These are phyloP conservation scores for Ovis canadensis DNA, from an alignment of 2,113 vertebrate species.

Conservation along the genomic window DNA sequence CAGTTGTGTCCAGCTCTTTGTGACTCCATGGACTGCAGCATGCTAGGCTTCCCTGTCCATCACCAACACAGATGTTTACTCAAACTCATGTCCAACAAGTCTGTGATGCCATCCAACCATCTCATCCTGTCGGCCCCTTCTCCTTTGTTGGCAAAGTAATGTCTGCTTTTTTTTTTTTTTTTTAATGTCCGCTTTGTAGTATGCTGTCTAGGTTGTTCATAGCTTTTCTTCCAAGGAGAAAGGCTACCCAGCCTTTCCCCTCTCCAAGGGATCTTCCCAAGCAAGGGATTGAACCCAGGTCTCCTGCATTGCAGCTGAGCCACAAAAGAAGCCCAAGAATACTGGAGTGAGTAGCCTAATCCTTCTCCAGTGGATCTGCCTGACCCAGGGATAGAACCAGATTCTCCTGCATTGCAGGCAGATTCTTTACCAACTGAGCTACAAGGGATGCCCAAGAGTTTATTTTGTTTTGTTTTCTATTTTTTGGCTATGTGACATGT, in stretches of 20 bases:
- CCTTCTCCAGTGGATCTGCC: neutral
- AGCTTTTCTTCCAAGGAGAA: neutral
- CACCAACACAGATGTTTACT: neutral
- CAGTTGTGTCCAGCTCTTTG: neutral
- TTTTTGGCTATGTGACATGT: neutral
- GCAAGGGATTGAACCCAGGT: neutral
- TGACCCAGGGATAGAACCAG: neutral
- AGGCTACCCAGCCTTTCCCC: neutral
- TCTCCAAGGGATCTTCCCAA: neutral
- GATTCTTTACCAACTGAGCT: neutral
- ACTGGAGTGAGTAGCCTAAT: neutral
- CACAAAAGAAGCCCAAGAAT: neutral
- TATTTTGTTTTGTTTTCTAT: neutral
- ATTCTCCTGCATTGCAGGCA: neutral
- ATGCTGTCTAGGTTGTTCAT: neutral
- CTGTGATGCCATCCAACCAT: neutral
- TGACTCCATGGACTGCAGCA: neutral
- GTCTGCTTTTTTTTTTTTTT: neutral
- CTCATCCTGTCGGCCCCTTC: neutral
- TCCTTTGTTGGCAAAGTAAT: neutral
- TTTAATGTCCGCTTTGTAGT: neutral
- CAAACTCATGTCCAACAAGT: neutral
- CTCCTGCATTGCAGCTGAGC: neutral
- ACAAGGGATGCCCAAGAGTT: neutral
- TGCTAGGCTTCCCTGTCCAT: neutral